Conservation (phyloP, 1,140 invertebrate genomes). For the Leguminivora glycinivorella region DNA sequence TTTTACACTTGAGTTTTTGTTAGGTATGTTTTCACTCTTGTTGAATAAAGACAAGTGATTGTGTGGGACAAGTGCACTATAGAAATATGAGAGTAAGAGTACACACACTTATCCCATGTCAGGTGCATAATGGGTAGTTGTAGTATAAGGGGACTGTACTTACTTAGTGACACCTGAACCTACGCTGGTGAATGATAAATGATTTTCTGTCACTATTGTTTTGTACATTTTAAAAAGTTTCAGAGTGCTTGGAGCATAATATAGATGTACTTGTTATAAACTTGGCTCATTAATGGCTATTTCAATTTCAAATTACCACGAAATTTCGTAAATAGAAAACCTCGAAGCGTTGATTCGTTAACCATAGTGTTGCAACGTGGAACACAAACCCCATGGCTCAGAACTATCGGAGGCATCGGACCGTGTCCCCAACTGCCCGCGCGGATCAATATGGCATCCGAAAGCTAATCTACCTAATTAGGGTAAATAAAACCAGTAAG, state of each 20-base stretch:
- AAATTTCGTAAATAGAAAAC: slow-evolving; percentile 10
- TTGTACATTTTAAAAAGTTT: not conserved
- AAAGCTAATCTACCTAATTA: slow-evolving; percentile 17
- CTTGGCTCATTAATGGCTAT: not conserved
- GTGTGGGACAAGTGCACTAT: no score
- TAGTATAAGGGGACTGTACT: not conserved
- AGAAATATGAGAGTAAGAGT: no score
- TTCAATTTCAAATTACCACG: not conserved
- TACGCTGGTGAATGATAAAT: not conserved
- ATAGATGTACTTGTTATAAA: not conserved
- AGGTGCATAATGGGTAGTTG: not conserved
- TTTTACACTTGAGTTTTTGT: not conserved
- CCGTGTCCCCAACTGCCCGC: slow-evolving; percentile 26
- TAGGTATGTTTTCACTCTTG: no score
- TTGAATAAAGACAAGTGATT: no score
- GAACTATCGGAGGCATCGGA: slow-evolving; percentile 50
- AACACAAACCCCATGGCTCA: slow-evolving; percentile 40
- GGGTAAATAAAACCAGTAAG: not conserved
- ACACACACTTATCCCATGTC: no score
- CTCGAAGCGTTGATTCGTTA: slow-evolving; percentile 31
- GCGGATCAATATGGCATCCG: slow-evolving; percentile 22
- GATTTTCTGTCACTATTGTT: not conserved
- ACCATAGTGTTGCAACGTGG: slow-evolving; percentile 39
- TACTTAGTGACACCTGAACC: not conserved
- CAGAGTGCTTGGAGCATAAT: no score